phyloP scores from a whole-genome alignment of 1,140 invertebrate species.

The Drosophila yakuba region DNA sequence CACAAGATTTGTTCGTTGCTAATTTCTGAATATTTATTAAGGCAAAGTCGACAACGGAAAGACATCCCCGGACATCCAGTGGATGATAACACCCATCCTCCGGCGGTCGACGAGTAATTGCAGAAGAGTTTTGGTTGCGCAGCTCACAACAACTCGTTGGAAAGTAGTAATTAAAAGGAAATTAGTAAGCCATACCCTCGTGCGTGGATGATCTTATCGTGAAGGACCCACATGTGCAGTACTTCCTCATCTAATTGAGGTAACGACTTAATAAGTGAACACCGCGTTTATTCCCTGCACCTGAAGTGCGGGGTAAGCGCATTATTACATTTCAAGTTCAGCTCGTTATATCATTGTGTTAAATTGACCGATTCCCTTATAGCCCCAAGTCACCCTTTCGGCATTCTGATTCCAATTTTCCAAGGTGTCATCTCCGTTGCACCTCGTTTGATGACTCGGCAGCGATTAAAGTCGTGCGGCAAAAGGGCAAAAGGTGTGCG shows the following conservation, averaged over 20 bases:
- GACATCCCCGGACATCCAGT: conserved; percentile 39
- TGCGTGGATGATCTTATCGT: conserved; percentile 14
- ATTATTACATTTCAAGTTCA: conserved; percentile 42
- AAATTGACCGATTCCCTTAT: conserved; percentile 66
- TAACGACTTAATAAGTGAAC: conserved; percentile 65
- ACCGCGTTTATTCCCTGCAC: neutral
- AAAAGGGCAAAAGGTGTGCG: conserved; percentile 24
- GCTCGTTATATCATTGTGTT: conserved; percentile 69
- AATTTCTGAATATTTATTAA: conserved; percentile 77
- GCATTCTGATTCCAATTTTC: conserved; percentile 40
- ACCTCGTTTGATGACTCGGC: conserved; percentile 75
- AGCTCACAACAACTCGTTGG: conserved; percentile 55
- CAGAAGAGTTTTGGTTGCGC: conserved; percentile 45
- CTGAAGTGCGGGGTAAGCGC: conserved; percentile 26
- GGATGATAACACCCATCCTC: conserved; percentile 2
- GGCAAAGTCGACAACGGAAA: conserved; percentile 74
- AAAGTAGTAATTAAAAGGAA: conserved; percentile 71
- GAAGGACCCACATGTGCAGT: conserved; percentile 15
- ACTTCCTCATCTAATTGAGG: conserved; percentile 72
- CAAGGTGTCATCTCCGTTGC: conserved; percentile 73
- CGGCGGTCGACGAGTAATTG: conserved; percentile 58
- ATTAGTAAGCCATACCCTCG: conserved; percentile 61
- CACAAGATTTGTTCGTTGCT: conserved; percentile 77
- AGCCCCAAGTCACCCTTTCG: conserved; percentile 8
- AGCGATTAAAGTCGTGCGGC: conserved; percentile 50